phyloP scores from a whole-genome alignment of 2,888 invertebrate species.

The Philhelius pedissequus region DNA sequence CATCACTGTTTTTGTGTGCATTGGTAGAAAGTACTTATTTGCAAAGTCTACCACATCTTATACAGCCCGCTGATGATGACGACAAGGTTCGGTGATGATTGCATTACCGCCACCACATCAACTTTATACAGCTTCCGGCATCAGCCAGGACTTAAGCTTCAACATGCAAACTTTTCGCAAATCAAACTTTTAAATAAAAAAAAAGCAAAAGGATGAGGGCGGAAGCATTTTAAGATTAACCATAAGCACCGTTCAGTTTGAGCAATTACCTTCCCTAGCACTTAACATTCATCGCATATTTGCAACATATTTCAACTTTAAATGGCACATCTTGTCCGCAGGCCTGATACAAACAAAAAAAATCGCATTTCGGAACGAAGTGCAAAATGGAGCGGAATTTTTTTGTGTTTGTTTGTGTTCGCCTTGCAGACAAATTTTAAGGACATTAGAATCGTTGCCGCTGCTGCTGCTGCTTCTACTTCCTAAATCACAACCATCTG shows the following conservation, averaged over 20 bases:
- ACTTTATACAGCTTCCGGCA: slow-evolving; percentile 38
- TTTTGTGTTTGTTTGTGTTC: not conserved
- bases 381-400: slow-evolving; percentile 26
- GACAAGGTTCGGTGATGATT: slow-evolving; percentile 29
- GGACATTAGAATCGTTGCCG: not conserved
- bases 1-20: not conserved
- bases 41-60: slow-evolving; percentile 40
- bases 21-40: slow-evolving; percentile 1
- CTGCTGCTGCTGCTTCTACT: not conserved
- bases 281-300: slow-evolving; percentile 12
- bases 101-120: slow-evolving; percentile 32
- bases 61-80: not conserved
- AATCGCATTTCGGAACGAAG: not conserved
- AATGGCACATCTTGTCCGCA: slow-evolving; percentile 3
- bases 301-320: slow-evolving; percentile 14
- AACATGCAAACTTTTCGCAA: not conserved
- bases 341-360: not conserved
- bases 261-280: slow-evolving; percentile 13
- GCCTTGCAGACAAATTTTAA: not conserved
- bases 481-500: slow-evolving; percentile 43
- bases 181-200: not conserved
- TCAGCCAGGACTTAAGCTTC: not conserved
- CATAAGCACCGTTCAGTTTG: slow-evolving; percentile 15
- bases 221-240: slow-evolving; percentile 14
- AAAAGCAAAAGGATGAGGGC: not conserved